Evolutionary conservation across 2,888 invertebrate species (phyloP).

Genomic region (Drosophila kambysellisi): DNA sequence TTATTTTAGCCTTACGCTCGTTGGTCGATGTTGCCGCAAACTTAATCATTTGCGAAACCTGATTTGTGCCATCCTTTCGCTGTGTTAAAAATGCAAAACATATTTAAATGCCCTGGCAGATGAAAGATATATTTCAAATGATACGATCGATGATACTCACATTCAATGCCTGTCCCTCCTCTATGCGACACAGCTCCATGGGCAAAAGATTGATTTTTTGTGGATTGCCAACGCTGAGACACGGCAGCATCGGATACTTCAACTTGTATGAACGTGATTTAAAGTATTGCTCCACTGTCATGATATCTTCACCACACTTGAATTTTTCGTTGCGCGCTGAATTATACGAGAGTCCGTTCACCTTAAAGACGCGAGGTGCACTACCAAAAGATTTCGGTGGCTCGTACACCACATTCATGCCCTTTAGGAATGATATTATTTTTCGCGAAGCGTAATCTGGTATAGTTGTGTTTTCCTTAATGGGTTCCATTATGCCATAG

Average conservation of each 20-base stretch:
- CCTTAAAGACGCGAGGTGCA: conserved; percentile 68
- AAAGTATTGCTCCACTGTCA: conserved; percentile 85
- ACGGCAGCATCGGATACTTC: conserved; percentile 90
- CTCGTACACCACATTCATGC: conserved; percentile 76
- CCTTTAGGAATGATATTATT: conserved; percentile 62
- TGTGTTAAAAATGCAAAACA: conserved; percentile 18
- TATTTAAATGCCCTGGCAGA: not conserved
- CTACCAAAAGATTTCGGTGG: conserved; percentile 73
- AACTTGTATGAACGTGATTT: conserved; percentile 79
- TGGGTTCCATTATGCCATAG: conserved; percentile 55
- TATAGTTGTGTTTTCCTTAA: conserved; percentile 18
- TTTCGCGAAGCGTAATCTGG: not conserved
- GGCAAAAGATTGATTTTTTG: conserved; percentile 92
- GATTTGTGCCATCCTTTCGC: conserved; percentile 91
- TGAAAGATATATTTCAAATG: not conserved
- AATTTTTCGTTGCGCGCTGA: conserved; percentile 84
- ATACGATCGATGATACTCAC: conserved; percentile 76
- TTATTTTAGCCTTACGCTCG: conserved; percentile 92
- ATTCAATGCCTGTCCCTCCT: conserved; percentile 90
- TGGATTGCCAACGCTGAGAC: conserved; percentile 92
- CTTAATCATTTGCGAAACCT: conserved; percentile 94
- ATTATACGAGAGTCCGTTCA: conserved; percentile 57
- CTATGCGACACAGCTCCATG: conserved; percentile 92
- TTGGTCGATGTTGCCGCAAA: conserved; percentile 93
- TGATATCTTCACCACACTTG: conserved; percentile 50